Percentiles rank a stretch among this genome's conserved stretches.
Evolutionary conservation across 2,113 vertebrate genomes (phyloP).

Genomic region (Hyla sarda): DNA sequence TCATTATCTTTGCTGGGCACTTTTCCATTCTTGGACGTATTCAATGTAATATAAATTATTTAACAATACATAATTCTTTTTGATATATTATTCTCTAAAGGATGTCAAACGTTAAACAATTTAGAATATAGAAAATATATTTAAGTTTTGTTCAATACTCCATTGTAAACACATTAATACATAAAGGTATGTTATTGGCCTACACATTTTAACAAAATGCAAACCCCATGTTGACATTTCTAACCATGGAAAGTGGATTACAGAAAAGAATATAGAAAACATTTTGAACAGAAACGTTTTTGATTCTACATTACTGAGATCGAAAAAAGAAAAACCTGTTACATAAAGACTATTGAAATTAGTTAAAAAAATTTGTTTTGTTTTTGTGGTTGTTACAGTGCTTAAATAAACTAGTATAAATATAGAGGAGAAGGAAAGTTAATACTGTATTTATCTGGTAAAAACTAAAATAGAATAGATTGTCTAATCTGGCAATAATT

Average conservation of each 20-base stretch:
- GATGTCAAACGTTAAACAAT: constrained; percentile 3
- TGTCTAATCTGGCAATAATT: too few relatives aligned
- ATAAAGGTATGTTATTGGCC: background rate
- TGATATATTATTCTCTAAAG: background rate
- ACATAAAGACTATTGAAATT: too few relatives aligned
- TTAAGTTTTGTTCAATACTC: background rate
- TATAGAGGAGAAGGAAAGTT: too few relatives aligned
- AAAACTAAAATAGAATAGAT: background rate
- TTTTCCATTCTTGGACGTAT: background rate
- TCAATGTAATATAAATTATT: background rate
- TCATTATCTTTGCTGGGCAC: background rate
- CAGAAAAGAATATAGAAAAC: background rate
- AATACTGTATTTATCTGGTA: background rate
- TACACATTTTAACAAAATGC: background rate
- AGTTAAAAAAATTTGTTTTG: too few relatives aligned
- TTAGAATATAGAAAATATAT: background rate
- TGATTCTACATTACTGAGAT: too few relatives aligned
- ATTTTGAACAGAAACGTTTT: background rate
- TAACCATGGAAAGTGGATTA: background rate
- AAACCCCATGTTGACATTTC: background rate
- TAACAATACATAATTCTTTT: background rate
- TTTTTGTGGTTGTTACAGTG: too few relatives aligned
- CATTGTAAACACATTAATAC: background rate
- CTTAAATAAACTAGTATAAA: too few relatives aligned
- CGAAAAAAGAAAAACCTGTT: too few relatives aligned